Evolutionary conservation across 2,797 vertebrate genomes (phyloP).

Genomic region (Hyperoplus immaculatus): DNA sequence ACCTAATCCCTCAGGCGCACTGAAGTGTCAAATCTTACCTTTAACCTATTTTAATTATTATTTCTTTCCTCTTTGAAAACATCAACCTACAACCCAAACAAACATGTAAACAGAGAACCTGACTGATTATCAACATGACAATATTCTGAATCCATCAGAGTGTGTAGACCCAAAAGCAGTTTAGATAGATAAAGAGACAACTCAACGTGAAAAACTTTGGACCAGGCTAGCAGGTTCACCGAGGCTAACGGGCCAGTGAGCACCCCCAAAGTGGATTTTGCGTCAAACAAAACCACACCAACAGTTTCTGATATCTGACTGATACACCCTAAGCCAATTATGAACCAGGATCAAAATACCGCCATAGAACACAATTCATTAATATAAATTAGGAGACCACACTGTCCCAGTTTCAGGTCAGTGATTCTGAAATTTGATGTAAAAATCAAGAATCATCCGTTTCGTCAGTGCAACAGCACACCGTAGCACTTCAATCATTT

Average conservation of each 20-base stretch:
- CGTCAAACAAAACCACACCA: slow-evolving; percentile 72
- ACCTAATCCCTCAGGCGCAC: slow-evolving; percentile 63
- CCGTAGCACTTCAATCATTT: slow-evolving; percentile 79
- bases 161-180: slow-evolving; percentile 47
- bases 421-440: slow-evolving; percentile 73
- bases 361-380: slow-evolving; percentile 73
- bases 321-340: slow-evolving; percentile 68
- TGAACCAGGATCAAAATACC: slow-evolving; percentile 77
- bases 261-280: slow-evolving; percentile 65
- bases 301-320: slow-evolving; percentile 69
- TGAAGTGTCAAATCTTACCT: slow-evolving; percentile 68
- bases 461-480: slow-evolving; percentile 78
- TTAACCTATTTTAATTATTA: slow-evolving; percentile 31
- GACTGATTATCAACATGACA: slow-evolving; percentile 81
- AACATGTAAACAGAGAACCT: slow-evolving; percentile 86
- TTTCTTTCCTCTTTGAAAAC: slow-evolving; percentile 32
- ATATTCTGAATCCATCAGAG: slow-evolving; percentile 72
- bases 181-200: slow-evolving; percentile 68
- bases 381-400: slow-evolving; percentile 75
- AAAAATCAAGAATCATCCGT: slow-evolving; percentile 75
- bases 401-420: slow-evolving; percentile 66
- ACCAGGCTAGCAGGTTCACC: slow-evolving; percentile 79
- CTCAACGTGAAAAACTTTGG: slow-evolving; percentile 79
- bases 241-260: slow-evolving; percentile 63
- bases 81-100: slow-evolving; percentile 67